A percentile compares a stretch with the other conserved stretches of the same genome.
Conservation (phyloP, 2,888 invertebrate species). For the Patella caerulea region DNA sequence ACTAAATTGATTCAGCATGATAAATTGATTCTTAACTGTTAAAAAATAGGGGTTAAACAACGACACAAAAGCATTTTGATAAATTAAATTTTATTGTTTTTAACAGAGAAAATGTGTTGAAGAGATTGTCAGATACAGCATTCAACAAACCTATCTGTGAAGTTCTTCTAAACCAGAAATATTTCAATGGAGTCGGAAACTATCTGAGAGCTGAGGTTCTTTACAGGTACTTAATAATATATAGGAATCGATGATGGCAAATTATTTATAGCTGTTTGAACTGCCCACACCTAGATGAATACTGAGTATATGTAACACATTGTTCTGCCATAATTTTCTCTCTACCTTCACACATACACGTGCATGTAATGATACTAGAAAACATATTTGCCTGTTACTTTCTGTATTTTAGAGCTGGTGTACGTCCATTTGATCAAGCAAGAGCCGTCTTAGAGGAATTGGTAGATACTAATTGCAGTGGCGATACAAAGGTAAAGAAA, state of each 20-base stretch:
- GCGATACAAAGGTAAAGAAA: constrained; percentile 17
- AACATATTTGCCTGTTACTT: neutral
- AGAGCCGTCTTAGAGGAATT: constrained; percentile 59
- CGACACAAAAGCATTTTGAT: neutral
- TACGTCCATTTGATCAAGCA: constrained; percentile 67
- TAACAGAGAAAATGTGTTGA: constrained; percentile 61
- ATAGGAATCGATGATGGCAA: too few species aligned
- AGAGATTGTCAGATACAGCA: constrained; percentile 50
- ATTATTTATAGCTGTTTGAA: too few species aligned
- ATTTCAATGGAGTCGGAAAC: constrained; percentile 71
- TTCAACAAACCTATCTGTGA: constrained; percentile 71
- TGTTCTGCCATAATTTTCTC: too few species aligned
- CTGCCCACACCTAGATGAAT: too few species aligned
- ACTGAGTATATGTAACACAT: too few species aligned
- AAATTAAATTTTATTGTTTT: constrained; percentile 9
- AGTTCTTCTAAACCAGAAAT: constrained; percentile 67
- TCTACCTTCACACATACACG: too few species aligned
- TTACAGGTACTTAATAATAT: constrained; percentile 53
- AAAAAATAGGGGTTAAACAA: neutral
- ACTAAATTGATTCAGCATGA: too few species aligned
- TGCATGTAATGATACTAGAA: too few species aligned
- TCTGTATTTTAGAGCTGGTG: constrained; percentile 47
- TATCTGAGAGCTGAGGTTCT: constrained; percentile 69
- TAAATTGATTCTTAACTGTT: too few species aligned
- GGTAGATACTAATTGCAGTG: constrained; percentile 23